Percentiles rank a stretch among this genome's conserved stretches.
Conservation (phyloP, 2,797 vertebrate species). For the Merluccius polli region DNA sequence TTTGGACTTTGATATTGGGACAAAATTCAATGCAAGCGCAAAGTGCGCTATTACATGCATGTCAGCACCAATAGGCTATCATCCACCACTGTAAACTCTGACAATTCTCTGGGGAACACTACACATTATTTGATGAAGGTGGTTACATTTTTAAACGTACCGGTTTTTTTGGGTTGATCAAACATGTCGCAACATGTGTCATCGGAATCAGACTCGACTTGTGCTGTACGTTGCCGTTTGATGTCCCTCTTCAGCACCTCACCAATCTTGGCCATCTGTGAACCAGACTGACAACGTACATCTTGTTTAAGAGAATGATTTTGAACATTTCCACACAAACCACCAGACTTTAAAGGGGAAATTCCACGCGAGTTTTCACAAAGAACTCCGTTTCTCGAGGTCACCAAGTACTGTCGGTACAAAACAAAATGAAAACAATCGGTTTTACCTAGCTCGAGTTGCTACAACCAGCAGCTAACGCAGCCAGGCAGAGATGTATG, state of each 20-base stretch:
- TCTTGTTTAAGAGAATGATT: conserved; percentile 1
- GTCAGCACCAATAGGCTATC: neutral
- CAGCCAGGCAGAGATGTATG: neutral
- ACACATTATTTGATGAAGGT: neutral
- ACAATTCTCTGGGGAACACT: neutral
- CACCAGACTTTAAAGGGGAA: neutral
- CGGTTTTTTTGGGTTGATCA: neutral
- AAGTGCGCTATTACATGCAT: neutral
- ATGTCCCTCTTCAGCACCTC: conserved; percentile 1
- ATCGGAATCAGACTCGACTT: too few relatives aligned
- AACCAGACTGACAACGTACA: conserved; percentile 14
- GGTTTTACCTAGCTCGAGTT: neutral
- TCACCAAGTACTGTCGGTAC: neutral
- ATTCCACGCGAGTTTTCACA: neutral
- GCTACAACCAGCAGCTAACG: neutral
- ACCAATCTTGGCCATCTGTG: conserved; percentile 12
- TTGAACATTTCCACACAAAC: neutral
- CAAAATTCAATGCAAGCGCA: too few relatives aligned
- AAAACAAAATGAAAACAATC: neutral
- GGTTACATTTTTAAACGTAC: conserved; percentile 2
- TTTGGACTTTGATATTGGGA: too few relatives aligned
- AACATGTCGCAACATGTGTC: too few relatives aligned
- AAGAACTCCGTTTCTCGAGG: neutral
- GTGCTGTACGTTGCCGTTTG: too few relatives aligned
- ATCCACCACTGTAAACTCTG: neutral